phyloP scores from a whole-genome alignment of 1,140 invertebrate species.

The Luehdorfia chinensis region DNA sequence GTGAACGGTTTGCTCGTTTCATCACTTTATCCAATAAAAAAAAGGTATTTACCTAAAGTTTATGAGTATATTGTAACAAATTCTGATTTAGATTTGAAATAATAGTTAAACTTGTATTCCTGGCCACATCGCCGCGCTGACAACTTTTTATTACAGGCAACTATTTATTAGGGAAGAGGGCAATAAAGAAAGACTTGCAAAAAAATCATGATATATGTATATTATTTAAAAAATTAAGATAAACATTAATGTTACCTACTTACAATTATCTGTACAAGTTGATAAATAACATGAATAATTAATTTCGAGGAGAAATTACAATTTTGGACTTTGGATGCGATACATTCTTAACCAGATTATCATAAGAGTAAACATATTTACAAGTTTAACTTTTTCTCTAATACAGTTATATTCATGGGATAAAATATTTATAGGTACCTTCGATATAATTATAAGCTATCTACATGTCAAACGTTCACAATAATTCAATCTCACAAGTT shows the following conservation, averaged over 20 bases:
- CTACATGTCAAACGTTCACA: constrained; percentile 8
- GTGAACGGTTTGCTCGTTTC: too few relatives aligned
- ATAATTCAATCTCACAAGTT: constrained; percentile 6
- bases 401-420: constrained; percentile 27
- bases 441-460: constrained; percentile 17
- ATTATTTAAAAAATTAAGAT: constrained; percentile 68
- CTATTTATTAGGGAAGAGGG: too few relatives aligned
- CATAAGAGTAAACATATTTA: constrained; percentile 48
- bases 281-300: constrained; percentile 63
- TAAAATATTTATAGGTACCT: constrained; percentile 28
- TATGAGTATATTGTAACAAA: too few relatives aligned
- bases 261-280: constrained; percentile 67
- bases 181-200: constrained; percentile 44
- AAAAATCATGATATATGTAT: constrained; percentile 67
- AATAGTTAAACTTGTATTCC: too few relatives aligned
- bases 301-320: constrained; percentile 48
- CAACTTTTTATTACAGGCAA: too few relatives aligned
- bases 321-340: constrained; percentile 49
- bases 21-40: too few relatives aligned
- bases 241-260: constrained; percentile 65
- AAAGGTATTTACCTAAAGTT: too few relatives aligned
- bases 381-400: constrained; percentile 21
- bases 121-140: too few relatives aligned
- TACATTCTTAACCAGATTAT: constrained; percentile 22
- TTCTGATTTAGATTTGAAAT: too few relatives aligned